Base-by-base conservation (phyloP, 2,113 vertebrate species). In the Dermatemys mawii region DNA sequence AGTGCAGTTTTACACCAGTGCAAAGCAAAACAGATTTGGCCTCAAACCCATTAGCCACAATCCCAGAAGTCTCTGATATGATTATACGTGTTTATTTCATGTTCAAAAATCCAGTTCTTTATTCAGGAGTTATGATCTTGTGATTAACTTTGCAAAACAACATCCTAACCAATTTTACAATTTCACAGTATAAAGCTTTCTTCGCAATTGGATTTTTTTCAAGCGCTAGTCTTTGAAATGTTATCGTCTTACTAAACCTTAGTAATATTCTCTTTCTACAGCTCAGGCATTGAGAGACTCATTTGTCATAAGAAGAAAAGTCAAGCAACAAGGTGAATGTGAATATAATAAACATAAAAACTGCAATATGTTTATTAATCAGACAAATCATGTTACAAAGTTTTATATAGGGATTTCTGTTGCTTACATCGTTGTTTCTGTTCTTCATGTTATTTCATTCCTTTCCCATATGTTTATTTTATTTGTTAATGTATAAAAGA, bases 291-390 rank as follows among this genome's bases (percentile, higher is more conserved):
- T 76, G 86, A 86, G 83, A 32, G 70, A 90, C 87, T 81, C 80
- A 5, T 87, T 89, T 94, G 63, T 26, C 44, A n/a, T 8, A 70
- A 35, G 80, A 89, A 54, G 29, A 90, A 88, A 86, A 5, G 11
- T 73, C 16, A 94, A 38, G 16, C 2, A 44, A 91, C 67, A 55
- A 46, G 7, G 54, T 50, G 51, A n/a, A 27, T 41, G 3, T 67
- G 87, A 87, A 38, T 84, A 78, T 90, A 93, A 88, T 49, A 78
- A 84, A 92, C 35, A 17, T 54, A 86, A 93, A 93, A 78, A 90
- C 53, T 35, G 7, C 80, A 53, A 19, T 1, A 48, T 50, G 46
- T 7, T 57, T 93, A 32, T 90, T 79, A 88, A 89, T 76, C 5
- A 53, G 21, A 70, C 84, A 78, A 9, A 11, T 82, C 80, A 94